Conservation (phyloP, 2,797 vertebrate genomes). For the Varecia variegata region DNA sequence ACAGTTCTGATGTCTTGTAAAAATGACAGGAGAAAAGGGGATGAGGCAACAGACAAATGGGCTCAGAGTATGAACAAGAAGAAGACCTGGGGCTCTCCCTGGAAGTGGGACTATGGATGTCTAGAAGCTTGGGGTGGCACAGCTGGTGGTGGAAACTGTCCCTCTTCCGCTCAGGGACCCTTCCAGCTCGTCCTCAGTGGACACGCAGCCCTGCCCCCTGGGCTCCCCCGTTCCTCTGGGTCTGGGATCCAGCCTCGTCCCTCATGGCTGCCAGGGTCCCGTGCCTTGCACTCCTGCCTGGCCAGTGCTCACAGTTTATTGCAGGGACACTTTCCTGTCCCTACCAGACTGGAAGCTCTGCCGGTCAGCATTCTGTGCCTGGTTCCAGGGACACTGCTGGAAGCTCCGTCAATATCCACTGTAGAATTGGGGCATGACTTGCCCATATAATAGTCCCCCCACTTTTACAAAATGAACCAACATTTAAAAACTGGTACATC, state of each 20-base stretch:
- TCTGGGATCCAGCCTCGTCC: not conserved
- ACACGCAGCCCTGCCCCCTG: accelerated
- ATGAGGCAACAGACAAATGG: accelerated
- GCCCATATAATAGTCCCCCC: not conserved
- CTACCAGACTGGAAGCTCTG: not conserved
- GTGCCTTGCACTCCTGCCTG: not conserved
- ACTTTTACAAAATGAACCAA: not conserved
- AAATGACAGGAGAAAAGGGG: not conserved
- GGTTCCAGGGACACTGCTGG: accelerated
- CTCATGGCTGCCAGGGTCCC: not conserved
- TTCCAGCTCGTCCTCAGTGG: no score
- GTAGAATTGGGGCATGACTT: not conserved
- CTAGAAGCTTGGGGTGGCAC: accelerated
- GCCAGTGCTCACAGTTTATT: no score
- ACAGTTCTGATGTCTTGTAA: not conserved
- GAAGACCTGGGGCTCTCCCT: no score
- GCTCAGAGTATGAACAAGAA: not conserved
- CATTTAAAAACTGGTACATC: not conserved
- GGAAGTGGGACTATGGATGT: not conserved
- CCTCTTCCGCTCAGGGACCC: accelerated
- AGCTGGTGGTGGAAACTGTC: not conserved
- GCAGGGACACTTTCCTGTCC: not conserved
- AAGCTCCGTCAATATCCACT: no score
- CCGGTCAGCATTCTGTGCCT: not conserved
- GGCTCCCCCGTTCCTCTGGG: no score